Percentiles rank a stretch among this genome's conserved stretches.
phyloP scores from a whole-genome alignment of 2,888 invertebrate species.

The Teleiodes luculella region DNA sequence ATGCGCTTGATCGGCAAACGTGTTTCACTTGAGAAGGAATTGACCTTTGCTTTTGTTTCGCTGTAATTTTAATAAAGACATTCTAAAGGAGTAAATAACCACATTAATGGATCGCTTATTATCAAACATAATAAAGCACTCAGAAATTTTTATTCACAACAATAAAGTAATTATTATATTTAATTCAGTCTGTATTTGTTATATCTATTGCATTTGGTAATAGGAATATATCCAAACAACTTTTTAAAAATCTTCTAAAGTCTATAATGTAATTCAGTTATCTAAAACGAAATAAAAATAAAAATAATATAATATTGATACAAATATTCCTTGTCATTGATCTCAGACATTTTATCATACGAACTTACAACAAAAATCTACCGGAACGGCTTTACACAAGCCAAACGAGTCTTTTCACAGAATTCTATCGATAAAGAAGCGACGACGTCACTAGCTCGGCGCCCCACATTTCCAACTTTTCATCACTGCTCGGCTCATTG shows the following conservation, averaged over 20 bases:
- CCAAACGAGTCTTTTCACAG: not conserved
- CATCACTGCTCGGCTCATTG: slow-evolving; percentile 72
- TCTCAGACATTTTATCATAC: too few relatives aligned
- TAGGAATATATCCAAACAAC: too few relatives aligned
- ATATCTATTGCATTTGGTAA: too few relatives aligned
- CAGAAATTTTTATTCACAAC: too few relatives aligned
- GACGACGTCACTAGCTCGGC: slow-evolving; percentile 26
- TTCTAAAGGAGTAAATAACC: not conserved
- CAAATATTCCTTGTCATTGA: too few relatives aligned
- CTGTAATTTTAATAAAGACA: not conserved
- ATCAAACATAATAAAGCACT: not conserved
- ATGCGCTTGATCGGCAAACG: not conserved
- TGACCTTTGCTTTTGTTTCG: slow-evolving; percentile 7
- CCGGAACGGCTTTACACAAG: not conserved
- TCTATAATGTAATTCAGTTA: too few relatives aligned
- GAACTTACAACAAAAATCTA: too few relatives aligned
- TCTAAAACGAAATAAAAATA: too few relatives aligned
- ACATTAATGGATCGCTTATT: not conserved
- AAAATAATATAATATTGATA: too few relatives aligned
- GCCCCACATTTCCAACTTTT: slow-evolving; percentile 77
- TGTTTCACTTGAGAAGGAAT: not conserved
- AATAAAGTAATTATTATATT: too few relatives aligned
- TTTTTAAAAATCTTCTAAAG: too few relatives aligned
- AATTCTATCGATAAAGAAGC: slow-evolving; percentile 12
- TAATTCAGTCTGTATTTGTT: too few relatives aligned